Evolutionary conservation across 1,140 invertebrate genomes (phyloP).

Genomic region (Phymastichus coffea): DNA sequence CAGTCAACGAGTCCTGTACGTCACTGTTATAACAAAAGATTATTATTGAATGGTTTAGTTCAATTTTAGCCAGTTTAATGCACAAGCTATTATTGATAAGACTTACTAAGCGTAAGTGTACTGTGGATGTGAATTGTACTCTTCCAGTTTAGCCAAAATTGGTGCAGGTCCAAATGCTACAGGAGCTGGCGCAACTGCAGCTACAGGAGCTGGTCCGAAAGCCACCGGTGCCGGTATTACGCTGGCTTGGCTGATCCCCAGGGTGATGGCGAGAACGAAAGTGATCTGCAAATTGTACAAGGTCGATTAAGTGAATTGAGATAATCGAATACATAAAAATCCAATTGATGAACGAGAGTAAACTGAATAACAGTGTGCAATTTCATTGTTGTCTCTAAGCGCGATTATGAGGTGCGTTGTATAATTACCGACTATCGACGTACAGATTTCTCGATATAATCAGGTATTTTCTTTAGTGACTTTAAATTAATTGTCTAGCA

Average conservation of each 20-base stretch:
- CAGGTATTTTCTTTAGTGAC: no score
- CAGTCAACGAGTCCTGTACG: slow-evolving; percentile 66
- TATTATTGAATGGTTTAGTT: no score
- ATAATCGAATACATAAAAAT: background rate
- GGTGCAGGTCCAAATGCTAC: slow-evolving; percentile 27
- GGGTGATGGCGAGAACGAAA: slow-evolving; percentile 31
- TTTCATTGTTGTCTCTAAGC: background rate
- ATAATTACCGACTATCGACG: no score
- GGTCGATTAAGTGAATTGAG: background rate
- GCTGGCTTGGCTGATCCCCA: slow-evolving; percentile 30
- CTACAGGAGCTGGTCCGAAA: slow-evolving; percentile 25
- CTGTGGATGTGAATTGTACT: slow-evolving; percentile 59
- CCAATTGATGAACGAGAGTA: background rate
- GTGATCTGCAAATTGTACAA: slow-evolving; percentile 36
- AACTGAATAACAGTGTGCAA: background rate
- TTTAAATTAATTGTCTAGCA: no score
- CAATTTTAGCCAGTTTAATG: no score
- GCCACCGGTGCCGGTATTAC: slow-evolving; percentile 32
- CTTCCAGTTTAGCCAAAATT: slow-evolving; percentile 32
- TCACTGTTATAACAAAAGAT: no score
- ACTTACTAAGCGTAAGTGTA: slow-evolving; percentile 66
- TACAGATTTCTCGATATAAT: no score
- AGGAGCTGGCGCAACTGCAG: slow-evolving; percentile 28
- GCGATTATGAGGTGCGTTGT: background rate
- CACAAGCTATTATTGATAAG: no score